These are phyloP conservation scores for Natrix natrix DNA, from an alignment of 2,797 vertebrate genomes.

Conservation along the genomic window DNA sequence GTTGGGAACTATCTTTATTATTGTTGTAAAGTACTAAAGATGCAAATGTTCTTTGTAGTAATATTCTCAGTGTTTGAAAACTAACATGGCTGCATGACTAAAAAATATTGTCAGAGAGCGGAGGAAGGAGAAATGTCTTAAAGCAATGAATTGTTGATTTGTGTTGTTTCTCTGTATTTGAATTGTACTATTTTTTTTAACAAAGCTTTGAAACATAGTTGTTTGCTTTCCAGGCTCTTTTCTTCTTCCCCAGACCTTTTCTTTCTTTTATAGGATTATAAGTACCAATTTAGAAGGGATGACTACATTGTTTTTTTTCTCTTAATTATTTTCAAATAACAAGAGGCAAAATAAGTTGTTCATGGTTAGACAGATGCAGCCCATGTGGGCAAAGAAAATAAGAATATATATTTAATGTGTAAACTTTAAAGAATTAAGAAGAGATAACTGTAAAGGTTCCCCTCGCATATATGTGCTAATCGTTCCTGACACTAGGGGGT, in stretches of 20 bases:
- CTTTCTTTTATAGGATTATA: neutral
- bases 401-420: neutral
- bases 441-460: neutral
- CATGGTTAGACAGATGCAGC: neutral
- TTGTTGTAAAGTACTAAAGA: neutral
- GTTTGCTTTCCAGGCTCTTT: neutral
- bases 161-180: neutral
- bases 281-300: neutral
- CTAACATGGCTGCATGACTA: neutral
- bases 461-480: no score
- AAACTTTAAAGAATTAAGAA: conserved; percentile 19
- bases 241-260: neutral
- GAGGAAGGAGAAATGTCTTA: neutral
- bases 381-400: neutral
- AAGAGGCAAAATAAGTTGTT: neutral
- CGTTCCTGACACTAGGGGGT: no score
- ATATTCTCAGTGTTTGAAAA: neutral
- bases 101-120: neutral
- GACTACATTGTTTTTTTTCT: neutral
- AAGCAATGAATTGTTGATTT: neutral
- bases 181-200: neutral
- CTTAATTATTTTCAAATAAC: neutral
- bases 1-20: no score
- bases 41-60: neutral
- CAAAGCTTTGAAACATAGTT: neutral